Evolutionary conservation across 2,888 invertebrate genomes (phyloP), one percentile per base, ranked within the genome.

Genomic region (Nephrocerus scutellatus): DNA sequence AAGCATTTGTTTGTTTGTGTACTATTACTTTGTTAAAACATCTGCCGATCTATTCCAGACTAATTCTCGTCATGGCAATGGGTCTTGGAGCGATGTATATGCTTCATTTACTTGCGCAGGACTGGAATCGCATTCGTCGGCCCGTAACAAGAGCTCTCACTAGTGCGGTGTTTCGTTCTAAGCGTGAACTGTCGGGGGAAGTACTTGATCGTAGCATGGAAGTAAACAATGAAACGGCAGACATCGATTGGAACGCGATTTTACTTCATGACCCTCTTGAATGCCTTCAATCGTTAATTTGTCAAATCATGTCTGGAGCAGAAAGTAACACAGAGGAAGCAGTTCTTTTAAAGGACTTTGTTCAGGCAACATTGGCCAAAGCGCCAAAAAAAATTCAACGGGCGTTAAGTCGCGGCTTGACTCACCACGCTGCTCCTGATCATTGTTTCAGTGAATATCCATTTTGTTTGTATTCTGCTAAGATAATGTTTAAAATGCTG

Each of bases 41-140:
- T 28, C 22, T 21, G 24, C 12, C 14, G 9, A 25, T 23, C 12
- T 41, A 30, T 29, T 36, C 13, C n/a, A 64, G 64, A 43, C 29
- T 67, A 7, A 14, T 66, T 15, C 20, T 72, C 3, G 43, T 72
- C 22, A 64, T 63, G 15, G 66, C 56, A 9, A 64, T 68, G 57
- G 72, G 72, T 2, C 52, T 72, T 6, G 69, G 63, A 7, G 72
- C 72, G 3, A 53, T 72, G 55, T 72, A 70, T 44, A 65, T 72
- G 63, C 53, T 72, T 47, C 72, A 72, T 56, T 49, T 69, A 26
- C 52, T 72, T 24, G 72, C 72, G 1, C 67, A 68, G 51, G 72
- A 72, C 46, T 72, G 65, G 56, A 69, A 63, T 46, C 67, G 65
- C 50, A 71, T 72, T 39, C 59, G 57, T n/a, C 47, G 54, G 10